A percentile compares a stretch with the other conserved stretches of the same genome.
Evolutionary conservation across 2,113 vertebrate species (phyloP).

Genomic region (Corapipo altera): DNA sequence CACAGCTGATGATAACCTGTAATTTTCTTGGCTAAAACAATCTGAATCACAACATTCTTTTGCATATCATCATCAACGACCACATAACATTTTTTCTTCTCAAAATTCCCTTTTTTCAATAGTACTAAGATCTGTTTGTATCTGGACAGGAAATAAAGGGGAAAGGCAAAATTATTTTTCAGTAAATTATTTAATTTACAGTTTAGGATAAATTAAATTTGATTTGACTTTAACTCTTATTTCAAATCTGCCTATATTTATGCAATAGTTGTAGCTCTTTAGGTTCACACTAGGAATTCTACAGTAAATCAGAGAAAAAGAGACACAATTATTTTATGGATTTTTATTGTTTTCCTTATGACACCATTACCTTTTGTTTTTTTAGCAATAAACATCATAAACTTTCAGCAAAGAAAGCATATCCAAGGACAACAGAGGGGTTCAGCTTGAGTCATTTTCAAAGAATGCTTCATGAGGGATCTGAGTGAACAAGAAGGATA

Average conservation of each 20-base stretch:
- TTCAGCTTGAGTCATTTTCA: not conserved
- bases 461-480: not conserved
- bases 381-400: not conserved
- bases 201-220: not conserved
- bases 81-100: not conserved
- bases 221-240: not conserved
- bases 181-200: not conserved
- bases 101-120: not conserved
- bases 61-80: not conserved
- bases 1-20: not conserved
- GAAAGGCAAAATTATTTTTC: not conserved
- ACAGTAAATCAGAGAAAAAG: not conserved
- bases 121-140: not conserved
- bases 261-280: not conserved
- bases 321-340: not conserved
- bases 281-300: not conserved
- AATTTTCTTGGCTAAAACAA: not conserved
- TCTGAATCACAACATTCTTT: not conserved
- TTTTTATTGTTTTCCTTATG: not conserved
- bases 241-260: not conserved
- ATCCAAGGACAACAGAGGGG: not conserved
- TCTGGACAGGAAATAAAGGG: not conserved
- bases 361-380: not conserved
- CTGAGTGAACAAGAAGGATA: not conserved
- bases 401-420: not conserved